A percentile compares a stretch with the other conserved stretches of the same genome.
phyloP scores from a whole-genome alignment of 1,140 invertebrate species.

The Cotesia glomerata region DNA sequence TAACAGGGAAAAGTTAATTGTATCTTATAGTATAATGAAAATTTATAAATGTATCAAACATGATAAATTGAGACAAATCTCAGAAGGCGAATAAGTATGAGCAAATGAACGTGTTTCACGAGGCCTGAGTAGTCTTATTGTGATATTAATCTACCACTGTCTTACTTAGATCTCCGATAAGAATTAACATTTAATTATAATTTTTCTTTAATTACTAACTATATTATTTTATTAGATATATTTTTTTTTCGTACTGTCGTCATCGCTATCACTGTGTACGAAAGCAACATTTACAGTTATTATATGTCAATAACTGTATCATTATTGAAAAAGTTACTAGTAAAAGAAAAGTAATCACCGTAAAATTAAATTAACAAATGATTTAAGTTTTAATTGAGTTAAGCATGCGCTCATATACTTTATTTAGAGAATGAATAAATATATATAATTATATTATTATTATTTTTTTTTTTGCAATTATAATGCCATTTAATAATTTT shows the following conservation, averaged over 20 bases:
- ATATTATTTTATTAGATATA: neutral
- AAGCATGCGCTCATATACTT: constrained; percentile 7
- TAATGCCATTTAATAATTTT: neutral
- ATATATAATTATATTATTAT: constrained; percentile 1
- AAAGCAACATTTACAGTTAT: constrained; percentile 1
- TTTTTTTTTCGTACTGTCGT: constrained; percentile 14
- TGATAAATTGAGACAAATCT: neutral
- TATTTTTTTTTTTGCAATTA: neutral
- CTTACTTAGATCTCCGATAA: constrained; percentile 64
- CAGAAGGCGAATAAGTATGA: constrained; percentile 5
- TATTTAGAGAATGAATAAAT: neutral
- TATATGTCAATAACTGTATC: neutral
- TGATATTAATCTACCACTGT: constrained; percentile 66
- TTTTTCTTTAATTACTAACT: constrained; percentile 23
- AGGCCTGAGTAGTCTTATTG: constrained; percentile 65
- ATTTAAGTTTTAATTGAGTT: constrained; percentile 1
- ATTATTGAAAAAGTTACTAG: neutral
- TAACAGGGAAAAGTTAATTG: neutral
- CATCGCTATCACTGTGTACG: constrained; percentile 4
- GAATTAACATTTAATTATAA: constrained; percentile 48
- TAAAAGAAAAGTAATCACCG: neutral
- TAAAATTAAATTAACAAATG: neutral
- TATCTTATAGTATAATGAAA: neutral
- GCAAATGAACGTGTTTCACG: constrained; percentile 49
- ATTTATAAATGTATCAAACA: neutral